Conservation (phyloP, 1,140 invertebrate genomes). For the Heliconius hewitsoni region DNA sequence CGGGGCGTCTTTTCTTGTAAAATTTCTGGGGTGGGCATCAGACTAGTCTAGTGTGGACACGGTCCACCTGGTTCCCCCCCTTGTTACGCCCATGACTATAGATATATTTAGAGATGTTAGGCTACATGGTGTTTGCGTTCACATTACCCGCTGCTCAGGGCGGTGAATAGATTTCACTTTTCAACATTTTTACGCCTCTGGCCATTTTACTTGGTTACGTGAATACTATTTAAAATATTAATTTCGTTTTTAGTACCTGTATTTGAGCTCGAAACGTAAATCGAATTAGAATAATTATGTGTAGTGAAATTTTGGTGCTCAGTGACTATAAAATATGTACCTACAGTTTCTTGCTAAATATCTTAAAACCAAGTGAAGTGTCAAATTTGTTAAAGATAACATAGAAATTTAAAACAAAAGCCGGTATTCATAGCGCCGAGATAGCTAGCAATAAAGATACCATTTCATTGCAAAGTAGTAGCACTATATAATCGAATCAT, state of each 20-base stretch:
- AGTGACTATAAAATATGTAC: neutral
- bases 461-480: constrained; percentile 22
- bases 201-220: constrained; percentile 2
- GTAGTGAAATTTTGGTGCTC: neutral
- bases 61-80: no score
- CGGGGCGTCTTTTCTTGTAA: no score
- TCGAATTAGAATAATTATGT: neutral
- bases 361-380: neutral
- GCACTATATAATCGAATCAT: constrained; percentile 35
- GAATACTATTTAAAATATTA: constrained; percentile 1
- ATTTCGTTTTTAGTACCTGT: neutral
- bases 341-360: neutral
- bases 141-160: neutral
- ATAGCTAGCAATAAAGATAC: constrained; percentile 21
- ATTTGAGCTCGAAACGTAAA: neutral
- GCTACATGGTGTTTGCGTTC: constrained; percentile 12
- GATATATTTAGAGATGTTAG: constrained; percentile 22
- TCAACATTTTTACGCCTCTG: neutral
- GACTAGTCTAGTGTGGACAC: no score
- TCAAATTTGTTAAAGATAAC: neutral
- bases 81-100: neutral
- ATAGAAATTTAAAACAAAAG: neutral
- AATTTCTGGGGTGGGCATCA: no score
- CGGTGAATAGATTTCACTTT: constrained; percentile 30
- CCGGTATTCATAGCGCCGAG: neutral